Evolutionary conservation across 2,888 invertebrate genomes (phyloP).

Genomic region (Cryptus viduatorius): DNA sequence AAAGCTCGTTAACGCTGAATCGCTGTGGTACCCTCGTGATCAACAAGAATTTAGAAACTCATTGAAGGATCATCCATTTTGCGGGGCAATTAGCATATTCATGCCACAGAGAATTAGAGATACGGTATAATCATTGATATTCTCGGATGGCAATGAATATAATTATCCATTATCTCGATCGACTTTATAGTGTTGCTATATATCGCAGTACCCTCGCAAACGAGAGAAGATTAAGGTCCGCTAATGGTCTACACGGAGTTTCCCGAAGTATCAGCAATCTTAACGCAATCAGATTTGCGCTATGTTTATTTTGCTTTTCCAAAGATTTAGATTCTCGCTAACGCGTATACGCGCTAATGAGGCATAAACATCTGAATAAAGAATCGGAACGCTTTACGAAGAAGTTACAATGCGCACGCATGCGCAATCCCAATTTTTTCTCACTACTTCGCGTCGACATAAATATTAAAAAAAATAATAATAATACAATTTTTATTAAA

Average conservation of each 20-base stretch:
- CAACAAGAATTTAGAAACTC: conserved; percentile 36
- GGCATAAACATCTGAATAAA: no score
- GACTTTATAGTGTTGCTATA: background rate
- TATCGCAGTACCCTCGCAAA: background rate
- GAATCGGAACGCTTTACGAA: no score
- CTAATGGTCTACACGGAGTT: no score
- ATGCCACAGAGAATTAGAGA: conserved; percentile 7
- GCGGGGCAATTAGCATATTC: conserved; percentile 25
- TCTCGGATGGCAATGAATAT: background rate
- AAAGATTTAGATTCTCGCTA: no score
- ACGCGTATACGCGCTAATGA: no score
- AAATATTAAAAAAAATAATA: no score
- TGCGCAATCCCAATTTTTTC: no score
- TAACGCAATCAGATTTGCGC: background rate
- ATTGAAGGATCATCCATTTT: conserved; percentile 14
- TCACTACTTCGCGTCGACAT: no score
- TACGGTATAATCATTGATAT: background rate
- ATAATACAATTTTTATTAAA: no score
- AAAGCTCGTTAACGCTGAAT: conserved; percentile 10
- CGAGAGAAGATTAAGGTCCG: background rate
- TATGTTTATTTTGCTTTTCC: background rate
- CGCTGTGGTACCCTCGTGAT: conserved; percentile 18
- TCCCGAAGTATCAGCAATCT: background rate
- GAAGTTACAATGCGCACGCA: no score
- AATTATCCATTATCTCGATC: background rate